These are phyloP conservation scores for Beaufortia kweichowensis DNA, from an alignment of 2,113 vertebrate species.

Conservation along the genomic window DNA sequence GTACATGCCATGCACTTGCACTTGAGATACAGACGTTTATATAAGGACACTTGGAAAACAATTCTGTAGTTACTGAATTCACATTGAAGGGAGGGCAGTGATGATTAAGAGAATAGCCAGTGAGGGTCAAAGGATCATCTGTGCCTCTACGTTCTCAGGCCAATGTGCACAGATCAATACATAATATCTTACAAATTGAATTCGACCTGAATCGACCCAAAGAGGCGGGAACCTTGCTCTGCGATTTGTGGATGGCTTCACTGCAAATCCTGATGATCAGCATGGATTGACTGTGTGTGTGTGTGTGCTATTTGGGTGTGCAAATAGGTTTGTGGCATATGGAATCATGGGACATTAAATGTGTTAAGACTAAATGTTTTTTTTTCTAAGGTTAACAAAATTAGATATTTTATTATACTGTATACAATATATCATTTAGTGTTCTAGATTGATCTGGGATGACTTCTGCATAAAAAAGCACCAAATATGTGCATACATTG, in stretches of 20 bases:
- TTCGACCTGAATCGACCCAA: slow-evolving; percentile 79
- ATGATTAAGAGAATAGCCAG: slow-evolving; percentile 66
- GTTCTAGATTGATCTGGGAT: no score
- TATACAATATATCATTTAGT: no score
- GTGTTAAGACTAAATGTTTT: no score
- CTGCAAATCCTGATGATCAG: slow-evolving; percentile 76
- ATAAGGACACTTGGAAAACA: not conserved
- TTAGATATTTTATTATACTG: no score
- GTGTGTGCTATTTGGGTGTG: not conserved
- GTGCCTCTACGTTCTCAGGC: slow-evolving; percentile 59
- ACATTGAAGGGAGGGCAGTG: slow-evolving; percentile 48
- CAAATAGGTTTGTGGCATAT: not conserved
- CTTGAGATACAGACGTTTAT: not conserved
- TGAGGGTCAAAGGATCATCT: slow-evolving; percentile 68
- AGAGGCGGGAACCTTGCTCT: slow-evolving; percentile 65
- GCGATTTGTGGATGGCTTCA: slow-evolving; percentile 67
- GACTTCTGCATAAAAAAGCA: no score
- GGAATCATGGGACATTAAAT: no score
- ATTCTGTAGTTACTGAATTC: not conserved
- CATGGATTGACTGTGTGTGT: slow-evolving; percentile 6
- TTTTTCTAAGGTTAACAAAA: no score
- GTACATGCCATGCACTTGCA: not conserved
- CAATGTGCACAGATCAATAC: slow-evolving; percentile 72
- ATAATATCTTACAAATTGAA: slow-evolving; percentile 85
- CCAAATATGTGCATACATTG: no score